Evolutionary conservation across 2,888 invertebrate genomes (phyloP), one percentile per base, ranked within the genome.

Genomic region (Podotricha telesiphe): DNA sequence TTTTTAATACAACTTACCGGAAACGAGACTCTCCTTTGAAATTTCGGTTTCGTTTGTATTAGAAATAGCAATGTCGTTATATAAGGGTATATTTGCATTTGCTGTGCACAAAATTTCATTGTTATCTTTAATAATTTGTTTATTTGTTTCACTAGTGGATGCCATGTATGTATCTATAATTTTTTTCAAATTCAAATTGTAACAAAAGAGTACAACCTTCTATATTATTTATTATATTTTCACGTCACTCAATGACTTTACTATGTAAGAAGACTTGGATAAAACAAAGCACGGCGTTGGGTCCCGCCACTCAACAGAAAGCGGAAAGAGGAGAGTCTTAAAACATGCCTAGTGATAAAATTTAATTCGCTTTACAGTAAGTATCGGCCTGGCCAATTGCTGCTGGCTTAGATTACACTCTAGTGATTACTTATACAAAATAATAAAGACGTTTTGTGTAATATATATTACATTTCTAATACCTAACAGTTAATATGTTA

Each of bases 11-110:
- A 10, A 45, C 11, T 59, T 2, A 59, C 59, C 59, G 42, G 59
- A 45, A 2, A 17, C n/a, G n/a, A 59, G 17, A 7, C 28, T 59
- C 28, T 59, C 59, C 6, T 59, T 59, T 59, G 59, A 59, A 45
- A 59, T 13, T 22, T 11, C 11, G 22, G 4, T 22, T 2, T 59
- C 59, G 10, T 59, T 59, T 10, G n/a, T 45, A 10, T 45, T 45
- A 42, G 42, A 22, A 11, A 45, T 28, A 13, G 45, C 6, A 7
- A 28, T 17, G n/a, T 59, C 59, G 20, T 22, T 45, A 45, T 45
- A 59, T 11, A 55, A 22, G n/a, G 42, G 22, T n/a, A 59, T 22
- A 22, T 59, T 59, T 15, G 59, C 59, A 17, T 42, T 45, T 17
- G 59, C 22, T n/a, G 45, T 28, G 45, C 59, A 59, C 13, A 58